Conservation (phyloP, 2,888 invertebrate genomes). For the Helicoverpa assulta region DNA sequence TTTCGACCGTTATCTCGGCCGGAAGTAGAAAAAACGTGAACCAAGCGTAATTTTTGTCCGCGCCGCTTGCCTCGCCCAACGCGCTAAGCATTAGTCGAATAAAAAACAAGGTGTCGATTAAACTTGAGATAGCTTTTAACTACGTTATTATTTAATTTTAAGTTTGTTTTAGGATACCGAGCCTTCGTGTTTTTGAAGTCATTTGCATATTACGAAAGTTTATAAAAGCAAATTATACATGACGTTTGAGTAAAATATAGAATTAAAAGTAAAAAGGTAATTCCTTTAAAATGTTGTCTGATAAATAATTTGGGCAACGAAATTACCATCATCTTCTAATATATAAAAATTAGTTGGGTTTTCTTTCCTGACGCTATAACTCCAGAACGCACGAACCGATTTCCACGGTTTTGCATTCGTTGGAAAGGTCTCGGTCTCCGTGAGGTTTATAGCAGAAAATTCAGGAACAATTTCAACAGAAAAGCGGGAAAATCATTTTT, state of each 20-base stretch:
- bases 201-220: slow-evolving; percentile 68
- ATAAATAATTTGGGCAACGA: slow-evolving; percentile 5
- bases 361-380: no score
- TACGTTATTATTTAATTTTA: slow-evolving; percentile 81
- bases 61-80: slow-evolving; percentile 70
- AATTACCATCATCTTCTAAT: not conserved
- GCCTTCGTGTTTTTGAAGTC: slow-evolving; percentile 63
- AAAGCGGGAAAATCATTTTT: no score
- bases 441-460: no score
- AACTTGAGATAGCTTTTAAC: slow-evolving; percentile 83
- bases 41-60: slow-evolving; percentile 83
- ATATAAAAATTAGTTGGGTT: no score
- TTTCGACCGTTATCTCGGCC: slow-evolving; percentile 84
- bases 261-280: slow-evolving; percentile 41
- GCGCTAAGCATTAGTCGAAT: slow-evolving; percentile 81
- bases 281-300: slow-evolving; percentile 29
- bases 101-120: slow-evolving; percentile 86
- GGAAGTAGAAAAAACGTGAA: slow-evolving; percentile 86
- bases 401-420: no score
- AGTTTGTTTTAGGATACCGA: slow-evolving; percentile 78
- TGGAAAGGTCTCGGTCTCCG: no score
- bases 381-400: no score
- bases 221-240: slow-evolving; percentile 56
- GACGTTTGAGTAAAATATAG: slow-evolving; percentile 50
- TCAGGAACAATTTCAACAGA: no score